Evolutionary conservation across 1,140 invertebrate genomes (phyloP).

Genomic region (Akabosia matsudoensis): DNA sequence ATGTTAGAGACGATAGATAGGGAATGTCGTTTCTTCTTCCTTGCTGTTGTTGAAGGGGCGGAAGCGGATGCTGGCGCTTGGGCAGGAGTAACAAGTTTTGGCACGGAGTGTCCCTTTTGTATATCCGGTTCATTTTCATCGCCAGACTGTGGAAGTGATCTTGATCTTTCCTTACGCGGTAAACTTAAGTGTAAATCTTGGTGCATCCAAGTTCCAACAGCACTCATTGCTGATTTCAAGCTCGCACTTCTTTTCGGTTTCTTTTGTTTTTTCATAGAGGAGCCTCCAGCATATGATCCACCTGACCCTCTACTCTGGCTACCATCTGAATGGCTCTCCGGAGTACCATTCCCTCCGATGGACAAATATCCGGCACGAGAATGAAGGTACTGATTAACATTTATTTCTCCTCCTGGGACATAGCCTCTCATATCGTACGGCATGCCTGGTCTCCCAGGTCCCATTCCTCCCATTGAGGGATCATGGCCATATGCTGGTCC

Average conservation of each 20-base stretch:
- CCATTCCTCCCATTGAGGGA: background rate
- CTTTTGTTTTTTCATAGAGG: constrained; percentile 59
- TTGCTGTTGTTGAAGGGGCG: constrained; percentile 37
- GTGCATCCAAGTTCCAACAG: constrained; percentile 73
- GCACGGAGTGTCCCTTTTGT: constrained; percentile 44
- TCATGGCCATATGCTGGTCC: background rate
- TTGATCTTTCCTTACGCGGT: constrained; percentile 67
- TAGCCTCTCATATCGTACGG: constrained; percentile 20
- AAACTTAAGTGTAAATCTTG: constrained; percentile 64
- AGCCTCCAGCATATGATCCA: background rate
- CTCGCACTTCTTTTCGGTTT: constrained; percentile 68
- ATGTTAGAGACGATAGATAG: constrained; percentile 66
- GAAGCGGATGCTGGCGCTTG: constrained; percentile 37
- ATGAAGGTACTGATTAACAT: constrained; percentile 57
- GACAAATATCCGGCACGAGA: constrained; percentile 77
- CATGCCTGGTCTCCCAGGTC: background rate
- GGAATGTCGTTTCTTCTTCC: constrained; percentile 65
- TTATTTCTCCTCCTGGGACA: constrained; percentile 47
- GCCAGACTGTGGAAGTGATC: constrained; percentile 66
- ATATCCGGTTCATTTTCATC: constrained; percentile 50
- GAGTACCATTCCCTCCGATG: constrained; percentile 55
- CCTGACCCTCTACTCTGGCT: background rate
- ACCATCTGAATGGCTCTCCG: constrained; percentile 28
- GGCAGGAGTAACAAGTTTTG: constrained; percentile 22
- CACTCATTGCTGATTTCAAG: constrained; percentile 73